phyloP scores from a whole-genome alignment of 2,888 invertebrate genomes.

The Caenorhabditis uteleia region DNA sequence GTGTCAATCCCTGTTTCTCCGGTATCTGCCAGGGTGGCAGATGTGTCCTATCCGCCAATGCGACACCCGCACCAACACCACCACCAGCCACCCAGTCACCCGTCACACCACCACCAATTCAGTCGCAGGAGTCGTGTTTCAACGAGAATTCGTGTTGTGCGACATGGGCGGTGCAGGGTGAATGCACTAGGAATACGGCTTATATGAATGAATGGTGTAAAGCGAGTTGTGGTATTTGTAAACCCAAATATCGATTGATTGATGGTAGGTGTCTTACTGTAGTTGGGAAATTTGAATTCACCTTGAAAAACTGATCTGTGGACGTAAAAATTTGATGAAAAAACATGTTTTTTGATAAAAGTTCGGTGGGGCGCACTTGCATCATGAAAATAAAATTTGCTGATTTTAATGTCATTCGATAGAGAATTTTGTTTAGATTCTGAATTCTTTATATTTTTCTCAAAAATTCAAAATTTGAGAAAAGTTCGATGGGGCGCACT shows the following conservation, averaged over 20 bases:
- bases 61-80: constrained; percentile 24
- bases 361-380: too few relatives aligned
- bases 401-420: neutral
- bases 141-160: constrained; percentile 65
- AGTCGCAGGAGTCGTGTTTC: constrained; percentile 55
- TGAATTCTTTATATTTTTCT: too few relatives aligned
- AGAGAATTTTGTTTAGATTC: too few relatives aligned
- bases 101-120: constrained; percentile 14
- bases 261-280: too few relatives aligned
- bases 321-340: neutral
- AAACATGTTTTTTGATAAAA: too few relatives aligned
- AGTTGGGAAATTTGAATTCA: neutral
- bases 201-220: constrained; percentile 64
- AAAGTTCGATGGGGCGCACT: too few relatives aligned
- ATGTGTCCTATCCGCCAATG: constrained; percentile 45
- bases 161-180: constrained; percentile 57
- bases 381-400: neutral
- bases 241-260: constrained; percentile 31
- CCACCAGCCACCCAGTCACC: constrained; percentile 3
- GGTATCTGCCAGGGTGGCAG: constrained; percentile 56
- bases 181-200: constrained; percentile 55
- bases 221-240: constrained; percentile 57
- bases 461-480: too few relatives aligned
- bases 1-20: constrained; percentile 55
- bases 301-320: too few relatives aligned